Evolutionary conservation across 2,113 vertebrate species (phyloP).

Genomic region (Chionomys nivalis): DNA sequence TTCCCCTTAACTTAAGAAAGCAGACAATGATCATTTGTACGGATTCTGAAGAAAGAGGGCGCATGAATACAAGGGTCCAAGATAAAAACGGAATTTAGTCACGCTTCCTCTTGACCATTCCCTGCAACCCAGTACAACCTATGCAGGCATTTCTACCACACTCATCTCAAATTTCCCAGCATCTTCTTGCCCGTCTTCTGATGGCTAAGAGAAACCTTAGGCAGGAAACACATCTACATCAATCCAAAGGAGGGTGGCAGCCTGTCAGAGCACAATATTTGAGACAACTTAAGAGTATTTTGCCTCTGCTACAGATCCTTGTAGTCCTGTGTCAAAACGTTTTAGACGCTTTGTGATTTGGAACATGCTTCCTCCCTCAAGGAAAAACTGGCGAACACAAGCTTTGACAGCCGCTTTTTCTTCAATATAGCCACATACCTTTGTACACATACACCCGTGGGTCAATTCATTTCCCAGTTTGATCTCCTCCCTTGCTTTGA

Average conservation of each 20-base stretch:
- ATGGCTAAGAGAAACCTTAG: neutral
- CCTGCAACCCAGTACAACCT: neutral
- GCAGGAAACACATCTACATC: neutral
- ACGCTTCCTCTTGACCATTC: neutral
- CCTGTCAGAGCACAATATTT: fast-evolving
- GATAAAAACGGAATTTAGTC: neutral
- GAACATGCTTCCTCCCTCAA: neutral
- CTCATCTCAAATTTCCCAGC: neutral
- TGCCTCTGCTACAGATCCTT: neutral
- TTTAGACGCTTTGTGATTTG: neutral
- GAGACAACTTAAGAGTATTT: neutral
- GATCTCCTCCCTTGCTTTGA: neutral
- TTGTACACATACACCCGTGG: too few relatives aligned
- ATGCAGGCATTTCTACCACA: neutral
- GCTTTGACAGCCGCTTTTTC: neutral
- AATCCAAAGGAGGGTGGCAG: neutral
- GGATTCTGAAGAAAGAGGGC: neutral
- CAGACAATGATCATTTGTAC: neutral
- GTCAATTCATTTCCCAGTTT: neutral
- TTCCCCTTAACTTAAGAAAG: conserved; percentile 13
- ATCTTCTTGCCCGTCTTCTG: neutral
- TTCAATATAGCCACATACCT: neutral
- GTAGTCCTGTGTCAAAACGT: neutral
- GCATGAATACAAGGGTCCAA: neutral
- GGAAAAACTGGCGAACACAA: neutral